Base-by-base conservation (phyloP, 2,797 vertebrate species). In the Microctenopoma lineatum region DNA sequence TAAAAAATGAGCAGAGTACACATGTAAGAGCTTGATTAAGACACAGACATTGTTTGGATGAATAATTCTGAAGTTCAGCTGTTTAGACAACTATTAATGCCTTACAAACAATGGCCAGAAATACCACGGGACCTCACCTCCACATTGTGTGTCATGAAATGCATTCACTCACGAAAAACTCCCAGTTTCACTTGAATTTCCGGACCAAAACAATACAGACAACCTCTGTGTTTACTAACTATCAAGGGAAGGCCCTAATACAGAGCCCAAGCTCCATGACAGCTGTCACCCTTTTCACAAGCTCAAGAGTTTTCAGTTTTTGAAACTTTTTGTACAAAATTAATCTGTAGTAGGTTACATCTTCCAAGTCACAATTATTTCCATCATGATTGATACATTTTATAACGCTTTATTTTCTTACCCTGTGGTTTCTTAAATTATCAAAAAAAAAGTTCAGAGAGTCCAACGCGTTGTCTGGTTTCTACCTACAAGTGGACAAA, bases 21-120 rank as follows among this genome's bases (percentile, higher is more conserved):
- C 54, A 70, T 82, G 75, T 56, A 77, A 75, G 25, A 62, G 56
- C 26, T 13, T 26, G 59, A 38, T 60, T 46, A 32, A 65, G 46
- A 59, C 46, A 14, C 62, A 58, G 21, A 16, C 36, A 42, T 57
- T 56, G 26, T 26, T 53, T 4, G 34, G 32, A 16, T 55, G 51
- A 21, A 42, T 16, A 38, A 42, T 44, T 38, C 52, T 52, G 8
- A 61, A 14, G 26, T 63, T 39, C 7, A 53, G 21, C 47, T 66
- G 21, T 56, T 55, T 41, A 52, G 27, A 66, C 51, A 58, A 66
- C 44, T 4, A 1, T 25, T 34, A 51, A 55, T 9, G 9, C 44
- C 39, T 1, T 10, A 21, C 39, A 36, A 66, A 62, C 16, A 65
- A 54, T 44, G 1, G 13, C 7, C 39, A 53, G 4, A 69, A 63